Conservation (phyloP, 2,888 invertebrate species). For the Tenthredo scrophulariae region DNA sequence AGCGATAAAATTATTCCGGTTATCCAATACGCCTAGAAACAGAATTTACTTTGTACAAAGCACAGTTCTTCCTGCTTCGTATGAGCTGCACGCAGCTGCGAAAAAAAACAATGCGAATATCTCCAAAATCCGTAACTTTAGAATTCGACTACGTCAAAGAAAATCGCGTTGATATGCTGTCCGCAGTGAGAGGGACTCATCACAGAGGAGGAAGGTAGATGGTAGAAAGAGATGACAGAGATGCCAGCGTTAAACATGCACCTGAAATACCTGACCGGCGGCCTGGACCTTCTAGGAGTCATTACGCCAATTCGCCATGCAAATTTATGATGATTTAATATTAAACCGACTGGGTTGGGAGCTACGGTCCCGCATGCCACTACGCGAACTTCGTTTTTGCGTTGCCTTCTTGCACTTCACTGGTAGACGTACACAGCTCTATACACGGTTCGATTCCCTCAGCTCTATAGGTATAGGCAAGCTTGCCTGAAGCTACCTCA, state of each 20-base stretch:
- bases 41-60: neutral
- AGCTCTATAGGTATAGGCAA: neutral
- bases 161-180: constrained; percentile 35
- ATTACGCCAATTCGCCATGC: constrained; percentile 71
- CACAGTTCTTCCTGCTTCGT: neutral
- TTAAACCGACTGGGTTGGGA: constrained; percentile 61
- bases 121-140: constrained; percentile 2
- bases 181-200: constrained; percentile 8
- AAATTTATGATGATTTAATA: constrained; percentile 74
- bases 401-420: constrained; percentile 39
- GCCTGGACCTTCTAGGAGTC: constrained; percentile 64
- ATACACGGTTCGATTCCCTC: constrained; percentile 34
- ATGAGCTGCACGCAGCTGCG: neutral
- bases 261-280: constrained; percentile 44
- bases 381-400: constrained; percentile 48
- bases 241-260: constrained; percentile 31
- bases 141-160: constrained; percentile 45
- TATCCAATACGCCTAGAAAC: neutral
- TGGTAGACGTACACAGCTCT: constrained; percentile 28
- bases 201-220: neutral
- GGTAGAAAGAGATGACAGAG: constrained; percentile 11
- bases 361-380: constrained; percentile 53
- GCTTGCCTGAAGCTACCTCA: constrained; percentile 8
- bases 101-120: constrained; percentile 37
- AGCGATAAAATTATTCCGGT: neutral